Conservation (phyloP, 1,140 invertebrate species). For the Helicoverpa zea region DNA sequence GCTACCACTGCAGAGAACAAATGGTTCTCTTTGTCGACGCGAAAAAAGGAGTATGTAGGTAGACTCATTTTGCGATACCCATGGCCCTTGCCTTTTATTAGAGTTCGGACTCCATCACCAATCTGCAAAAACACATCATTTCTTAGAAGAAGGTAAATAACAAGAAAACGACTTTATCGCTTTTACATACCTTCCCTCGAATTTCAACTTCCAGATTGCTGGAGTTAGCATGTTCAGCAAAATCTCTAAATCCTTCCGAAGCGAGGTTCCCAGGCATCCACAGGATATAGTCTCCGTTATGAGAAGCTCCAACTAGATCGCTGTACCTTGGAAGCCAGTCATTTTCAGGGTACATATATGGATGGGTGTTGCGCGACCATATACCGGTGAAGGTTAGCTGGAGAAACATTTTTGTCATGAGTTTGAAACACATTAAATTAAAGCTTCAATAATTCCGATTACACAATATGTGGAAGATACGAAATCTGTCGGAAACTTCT, state of each 20-base stretch:
- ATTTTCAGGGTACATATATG: conserved; percentile 75
- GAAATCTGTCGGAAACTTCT: no score
- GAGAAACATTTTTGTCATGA: neutral
- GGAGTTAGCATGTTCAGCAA: conserved; percentile 76
- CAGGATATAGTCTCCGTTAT: conserved; percentile 65
- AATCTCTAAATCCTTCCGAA: conserved; percentile 68
- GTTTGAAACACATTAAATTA: neutral
- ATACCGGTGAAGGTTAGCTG: conserved; percentile 76
- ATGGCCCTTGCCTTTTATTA: conserved; percentile 81
- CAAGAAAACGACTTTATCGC: neutral
- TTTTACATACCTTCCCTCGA: conserved; percentile 65
- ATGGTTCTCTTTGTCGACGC: conserved; percentile 72
- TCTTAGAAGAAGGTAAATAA: neutral
- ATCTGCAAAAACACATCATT: conserved; percentile 60
- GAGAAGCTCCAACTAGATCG: conserved; percentile 76
- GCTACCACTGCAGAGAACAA: conserved; percentile 70
- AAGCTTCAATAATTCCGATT: no score
- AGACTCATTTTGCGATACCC: conserved; percentile 74
- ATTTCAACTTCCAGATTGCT: conserved; percentile 77
- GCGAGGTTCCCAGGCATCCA: conserved; percentile 73
- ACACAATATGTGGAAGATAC: no score
- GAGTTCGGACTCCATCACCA: conserved; percentile 73
- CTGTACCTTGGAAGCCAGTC: conserved; percentile 76
- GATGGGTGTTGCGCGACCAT: conserved; percentile 81
- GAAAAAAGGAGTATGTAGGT: conserved; percentile 75